These are phyloP conservation scores for Diceros bicornis DNA, from an alignment of 2,797 vertebrate species.

Conservation along the genomic window DNA sequence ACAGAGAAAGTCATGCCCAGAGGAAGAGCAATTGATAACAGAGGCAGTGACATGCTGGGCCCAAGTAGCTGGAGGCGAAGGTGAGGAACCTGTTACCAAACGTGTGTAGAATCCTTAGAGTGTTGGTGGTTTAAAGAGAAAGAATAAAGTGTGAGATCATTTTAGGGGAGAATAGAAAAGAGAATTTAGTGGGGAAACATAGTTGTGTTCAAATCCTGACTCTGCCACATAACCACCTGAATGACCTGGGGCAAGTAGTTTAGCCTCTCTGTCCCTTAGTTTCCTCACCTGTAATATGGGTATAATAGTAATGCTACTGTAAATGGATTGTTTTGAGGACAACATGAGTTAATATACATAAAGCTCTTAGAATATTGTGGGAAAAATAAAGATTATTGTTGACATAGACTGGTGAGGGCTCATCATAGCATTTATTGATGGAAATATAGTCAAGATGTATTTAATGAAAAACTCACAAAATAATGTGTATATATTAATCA, in stretches of 20 bases:
- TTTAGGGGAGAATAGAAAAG: not conserved
- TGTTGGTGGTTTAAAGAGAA: not conserved
- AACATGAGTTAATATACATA: not conserved
- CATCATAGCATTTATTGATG: not conserved
- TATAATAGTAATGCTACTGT: not conserved
- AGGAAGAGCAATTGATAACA: not conserved
- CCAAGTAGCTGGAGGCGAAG: no score
- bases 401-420: not conserved
- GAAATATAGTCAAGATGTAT: not conserved
- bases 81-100: not conserved
- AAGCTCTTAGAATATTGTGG: not conserved
- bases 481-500: not conserved
- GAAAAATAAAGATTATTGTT: not conserved
- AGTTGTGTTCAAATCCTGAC: not conserved
- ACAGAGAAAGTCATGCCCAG: not conserved
- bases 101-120: not conserved
- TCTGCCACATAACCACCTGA: not conserved
- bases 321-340: not conserved
- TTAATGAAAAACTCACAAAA: constrained; percentile 28
- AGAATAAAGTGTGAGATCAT: not conserved
- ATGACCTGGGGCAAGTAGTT: not conserved
- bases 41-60: no score
- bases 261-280: not conserved
- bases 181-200: not conserved
- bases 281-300: not conserved